Evolutionary conservation across 2,113 vertebrate genomes (phyloP), one percentile per base, ranked within the genome.

Genomic region (Emydocephalus ijimae): DNA sequence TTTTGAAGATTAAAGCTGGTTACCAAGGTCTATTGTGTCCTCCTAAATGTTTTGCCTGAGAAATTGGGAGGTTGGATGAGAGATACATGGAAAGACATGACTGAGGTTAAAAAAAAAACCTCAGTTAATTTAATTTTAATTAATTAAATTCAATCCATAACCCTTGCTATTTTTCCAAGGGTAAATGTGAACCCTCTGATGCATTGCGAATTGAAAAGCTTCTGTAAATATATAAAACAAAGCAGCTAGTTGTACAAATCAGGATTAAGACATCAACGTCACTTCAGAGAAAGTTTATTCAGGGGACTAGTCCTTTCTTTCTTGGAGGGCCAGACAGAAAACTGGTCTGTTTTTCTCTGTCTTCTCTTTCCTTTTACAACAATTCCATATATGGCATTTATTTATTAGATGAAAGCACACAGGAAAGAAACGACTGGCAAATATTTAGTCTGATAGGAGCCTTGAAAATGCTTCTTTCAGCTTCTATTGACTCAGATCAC

Each of bases 391-490:
- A 95, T 95, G 94, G 96, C 59, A 95, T 92, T 81, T 95, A 85
- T 95, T 94, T 96, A 93, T 95, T 95, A 86, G 93, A 89, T 86
- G 54, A 93, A 92, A 92, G 94, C 86, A 96, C 93, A 95, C 92
- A 95, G 89, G 91, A 95, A 92, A 91, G 95, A 95, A 96, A 94
- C 94, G 94, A 91, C 90, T 94, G 94, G 93, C 94, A 94, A 94
- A 95, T 94, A 95, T 96, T 95, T 95, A 90, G 92, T 95, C 95
- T 96, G 94, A 95, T 92, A 94, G 96, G 15, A 95, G 85, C 87
- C 45, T 94, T 96, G 59, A 96, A 95, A 96, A 93, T 94, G 94
- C 93, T 93, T 89, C 94, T 95, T 90, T 92, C 95, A 90, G 64
- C 64, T 95, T 95, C 94, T 95, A 95, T 94, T 90, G 74, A 92